phyloP scores from a whole-genome alignment of 2,797 vertebrate species.

The Agapornis canus region DNA sequence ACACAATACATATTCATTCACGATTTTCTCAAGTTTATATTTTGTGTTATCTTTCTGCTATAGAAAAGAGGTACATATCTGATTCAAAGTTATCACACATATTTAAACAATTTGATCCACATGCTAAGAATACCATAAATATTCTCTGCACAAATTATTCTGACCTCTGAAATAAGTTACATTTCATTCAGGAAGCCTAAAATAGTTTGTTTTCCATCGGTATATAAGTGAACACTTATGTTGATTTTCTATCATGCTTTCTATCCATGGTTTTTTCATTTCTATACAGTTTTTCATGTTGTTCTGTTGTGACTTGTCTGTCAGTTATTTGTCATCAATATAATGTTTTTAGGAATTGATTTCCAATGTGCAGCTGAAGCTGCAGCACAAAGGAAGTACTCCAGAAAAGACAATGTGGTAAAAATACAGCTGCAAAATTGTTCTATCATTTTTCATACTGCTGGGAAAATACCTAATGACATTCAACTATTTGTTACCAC shows the following conservation, averaged over 20 bases:
- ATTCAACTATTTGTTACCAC: background rate
- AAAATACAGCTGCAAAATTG: background rate
- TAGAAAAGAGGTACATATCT: background rate
- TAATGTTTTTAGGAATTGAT: constrained; percentile 19
- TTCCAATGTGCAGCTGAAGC: constrained; percentile 11
- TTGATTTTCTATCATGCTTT: background rate
- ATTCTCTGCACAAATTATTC: background rate
- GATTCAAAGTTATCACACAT: background rate
- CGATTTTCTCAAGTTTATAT: background rate
- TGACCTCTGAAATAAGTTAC: background rate
- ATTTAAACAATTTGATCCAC: background rate
- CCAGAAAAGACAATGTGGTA: background rate
- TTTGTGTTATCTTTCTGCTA: background rate
- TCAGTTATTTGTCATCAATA: constrained; percentile 20
- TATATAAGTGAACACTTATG: background rate
- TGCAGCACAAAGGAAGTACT: background rate
- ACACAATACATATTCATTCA: background rate
- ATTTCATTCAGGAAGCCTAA: background rate
- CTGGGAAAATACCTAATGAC: background rate
- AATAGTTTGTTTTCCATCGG: background rate
- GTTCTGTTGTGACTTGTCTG: background rate
- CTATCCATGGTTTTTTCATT: too few relatives aligned
- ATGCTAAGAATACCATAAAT: background rate
- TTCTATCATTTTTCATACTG: background rate
- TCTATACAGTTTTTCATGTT: background rate